A percentile compares a stretch with the other conserved stretches of the same genome.
These are phyloP conservation scores for Pherbina coryleti DNA, from an alignment of 2,888 invertebrate species.

Conservation along the genomic window DNA sequence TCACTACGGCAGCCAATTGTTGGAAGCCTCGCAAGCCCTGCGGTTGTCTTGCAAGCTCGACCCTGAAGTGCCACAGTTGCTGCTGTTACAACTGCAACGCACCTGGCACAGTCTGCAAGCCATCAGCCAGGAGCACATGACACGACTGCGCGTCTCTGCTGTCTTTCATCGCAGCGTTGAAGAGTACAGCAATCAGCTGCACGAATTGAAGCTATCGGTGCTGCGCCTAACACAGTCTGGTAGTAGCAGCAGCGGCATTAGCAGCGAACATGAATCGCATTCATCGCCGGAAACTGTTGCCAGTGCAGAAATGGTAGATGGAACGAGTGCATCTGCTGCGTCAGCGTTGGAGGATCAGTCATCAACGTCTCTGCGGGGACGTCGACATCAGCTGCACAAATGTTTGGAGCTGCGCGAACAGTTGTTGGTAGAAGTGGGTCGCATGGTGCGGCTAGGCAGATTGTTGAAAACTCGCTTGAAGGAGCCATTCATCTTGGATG, in stretches of 20 bases:
- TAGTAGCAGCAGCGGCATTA: slow-evolving; percentile 52
- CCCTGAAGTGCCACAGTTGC: slow-evolving; percentile 72
- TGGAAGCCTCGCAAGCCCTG: slow-evolving; percentile 80
- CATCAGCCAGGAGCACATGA: slow-evolving; percentile 82
- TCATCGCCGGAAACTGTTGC: slow-evolving; percentile 26
- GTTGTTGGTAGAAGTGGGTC: slow-evolving; percentile 78
- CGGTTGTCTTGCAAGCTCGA: slow-evolving; percentile 79
- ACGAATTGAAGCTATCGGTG: slow-evolving; percentile 74
- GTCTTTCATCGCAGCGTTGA: slow-evolving; percentile 80
- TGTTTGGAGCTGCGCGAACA: slow-evolving; percentile 75
- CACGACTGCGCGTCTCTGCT: slow-evolving; percentile 79
- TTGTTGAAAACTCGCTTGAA: slow-evolving; percentile 76
- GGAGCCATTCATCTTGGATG: slow-evolving; percentile 73
- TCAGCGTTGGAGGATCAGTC: slow-evolving; percentile 60
- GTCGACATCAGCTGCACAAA: slow-evolving; percentile 71
- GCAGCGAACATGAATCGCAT: slow-evolving; percentile 46
- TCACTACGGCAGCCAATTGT: slow-evolving; percentile 83
- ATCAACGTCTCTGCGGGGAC: slow-evolving; percentile 54
- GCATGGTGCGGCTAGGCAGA: slow-evolving; percentile 79
- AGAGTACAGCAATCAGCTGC: slow-evolving; percentile 75
- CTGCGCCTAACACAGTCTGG: slow-evolving; percentile 53
- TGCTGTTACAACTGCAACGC: slow-evolving; percentile 74
- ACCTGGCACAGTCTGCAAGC: slow-evolving; percentile 79
- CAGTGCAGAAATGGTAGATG: not conserved
- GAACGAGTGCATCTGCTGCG: not conserved